Evolutionary conservation across 2,888 invertebrate species (phyloP).

Genomic region (Formica aserva): DNA sequence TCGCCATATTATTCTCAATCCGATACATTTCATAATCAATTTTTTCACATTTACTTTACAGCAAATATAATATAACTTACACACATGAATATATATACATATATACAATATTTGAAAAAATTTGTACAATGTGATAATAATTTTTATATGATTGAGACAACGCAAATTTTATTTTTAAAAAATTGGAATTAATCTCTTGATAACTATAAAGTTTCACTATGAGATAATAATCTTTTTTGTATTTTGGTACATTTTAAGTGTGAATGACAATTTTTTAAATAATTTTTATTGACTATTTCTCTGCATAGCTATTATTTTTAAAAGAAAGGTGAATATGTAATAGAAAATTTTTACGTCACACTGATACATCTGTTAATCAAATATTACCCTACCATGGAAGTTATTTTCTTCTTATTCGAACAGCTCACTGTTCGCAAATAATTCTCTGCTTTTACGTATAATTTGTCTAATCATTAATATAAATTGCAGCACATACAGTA

Average conservation of each 20-base stretch:
- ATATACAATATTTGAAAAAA: not conserved
- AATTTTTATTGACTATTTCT: not conserved
- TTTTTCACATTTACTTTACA: not conserved
- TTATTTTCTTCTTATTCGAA: conserved; percentile 17
- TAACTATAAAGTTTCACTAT: not conserved
- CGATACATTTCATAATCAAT: not conserved
- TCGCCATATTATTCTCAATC: not conserved
- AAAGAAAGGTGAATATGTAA: not conserved
- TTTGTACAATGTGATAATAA: not conserved
- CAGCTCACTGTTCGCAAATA: conserved; percentile 38
- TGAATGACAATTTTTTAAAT: not conserved
- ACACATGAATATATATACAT: not conserved
- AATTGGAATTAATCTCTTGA: not conserved
- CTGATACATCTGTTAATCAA: conserved; percentile 6
- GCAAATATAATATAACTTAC: not conserved
- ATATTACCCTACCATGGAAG: not conserved
- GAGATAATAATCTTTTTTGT: not conserved
- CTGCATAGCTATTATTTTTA: not conserved
- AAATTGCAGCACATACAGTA: not conserved
- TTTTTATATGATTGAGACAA: not conserved
- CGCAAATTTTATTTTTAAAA: conserved; percentile 7
- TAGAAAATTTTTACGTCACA: conserved; percentile 2
- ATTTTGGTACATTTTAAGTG: conserved; percentile 17
- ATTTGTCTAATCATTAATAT: conserved; percentile 44
- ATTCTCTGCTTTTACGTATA: conserved; percentile 40